Percentiles rank a stretch among this genome's conserved stretches.
Conservation (phyloP, 2,888 invertebrate species). For the Geotrupes spiniger region DNA sequence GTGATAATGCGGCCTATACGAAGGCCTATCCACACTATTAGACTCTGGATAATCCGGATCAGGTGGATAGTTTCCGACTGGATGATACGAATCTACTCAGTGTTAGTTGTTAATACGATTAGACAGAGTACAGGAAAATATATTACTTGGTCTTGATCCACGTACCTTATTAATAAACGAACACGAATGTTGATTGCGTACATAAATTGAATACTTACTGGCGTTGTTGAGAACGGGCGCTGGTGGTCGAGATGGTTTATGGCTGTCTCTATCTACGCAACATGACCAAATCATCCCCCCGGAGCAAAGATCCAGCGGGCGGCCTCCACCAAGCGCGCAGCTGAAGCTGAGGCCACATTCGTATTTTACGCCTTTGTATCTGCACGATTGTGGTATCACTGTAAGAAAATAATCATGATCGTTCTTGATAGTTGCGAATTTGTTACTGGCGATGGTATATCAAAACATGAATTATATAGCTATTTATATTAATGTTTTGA, state of each 20-base stretch:
- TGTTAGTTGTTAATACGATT: constrained; percentile 5
- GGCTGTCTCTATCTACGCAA: constrained; percentile 73
- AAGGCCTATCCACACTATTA: constrained; percentile 45
- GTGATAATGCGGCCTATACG: constrained; percentile 35
- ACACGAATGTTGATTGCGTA: not conserved
- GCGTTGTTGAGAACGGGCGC: constrained; percentile 76
- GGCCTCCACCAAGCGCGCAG: constrained; percentile 84
- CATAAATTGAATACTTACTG: constrained; percentile 78
- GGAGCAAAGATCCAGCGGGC: constrained; percentile 85
- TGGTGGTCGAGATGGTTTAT: constrained; percentile 46
- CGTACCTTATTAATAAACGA: too few relatives aligned
- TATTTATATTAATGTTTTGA: too few relatives aligned
- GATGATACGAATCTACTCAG: constrained; percentile 45
- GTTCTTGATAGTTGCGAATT: too few relatives aligned
- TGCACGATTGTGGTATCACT: constrained; percentile 88
- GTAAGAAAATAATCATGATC: constrained; percentile 49
- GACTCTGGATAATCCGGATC: constrained; percentile 42
- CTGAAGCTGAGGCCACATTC: constrained; percentile 89
- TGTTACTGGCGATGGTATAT: too few relatives aligned
- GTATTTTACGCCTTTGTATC: constrained; percentile 81
- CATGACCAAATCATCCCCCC: constrained; percentile 95
- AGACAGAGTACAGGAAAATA: too few relatives aligned
- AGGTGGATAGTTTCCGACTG: constrained; percentile 48
- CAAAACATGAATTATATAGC: too few relatives aligned
- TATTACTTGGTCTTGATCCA: too few relatives aligned